phyloP scores from a whole-genome alignment of 2,113 vertebrate genomes.

The Ciconia stormi region DNA sequence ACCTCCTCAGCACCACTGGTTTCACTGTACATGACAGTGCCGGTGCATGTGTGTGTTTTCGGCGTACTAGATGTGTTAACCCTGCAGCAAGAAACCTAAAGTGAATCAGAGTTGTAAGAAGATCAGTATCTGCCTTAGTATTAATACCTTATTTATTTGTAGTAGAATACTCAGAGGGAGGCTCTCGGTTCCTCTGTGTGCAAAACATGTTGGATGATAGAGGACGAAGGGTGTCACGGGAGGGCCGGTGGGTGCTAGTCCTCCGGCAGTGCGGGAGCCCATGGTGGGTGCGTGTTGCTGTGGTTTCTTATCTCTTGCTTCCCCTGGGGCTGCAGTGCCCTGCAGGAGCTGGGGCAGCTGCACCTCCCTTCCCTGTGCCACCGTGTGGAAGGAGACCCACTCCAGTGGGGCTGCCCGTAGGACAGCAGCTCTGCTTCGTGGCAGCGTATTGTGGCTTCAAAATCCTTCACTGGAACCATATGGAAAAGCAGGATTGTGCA shows the following conservation, averaged over 20 bases:
- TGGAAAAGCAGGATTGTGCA: not conserved
- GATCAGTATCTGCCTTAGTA: not conserved
- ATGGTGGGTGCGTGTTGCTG: not conserved
- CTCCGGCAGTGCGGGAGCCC: not conserved
- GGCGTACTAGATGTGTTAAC: not conserved
- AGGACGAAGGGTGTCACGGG: fast-evolving
- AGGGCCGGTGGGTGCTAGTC: not conserved
- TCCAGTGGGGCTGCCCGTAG: not conserved
- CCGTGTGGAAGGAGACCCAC: not conserved
- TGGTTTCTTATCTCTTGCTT: not conserved
- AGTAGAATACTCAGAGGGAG: not conserved
- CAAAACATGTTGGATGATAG: not conserved
- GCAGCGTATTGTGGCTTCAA: not conserved
- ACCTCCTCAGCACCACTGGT: not conserved
- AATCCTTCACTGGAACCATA: not conserved
- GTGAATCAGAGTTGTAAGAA: not conserved
- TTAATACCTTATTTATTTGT: constrained; percentile 10
- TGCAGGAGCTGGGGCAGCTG: not conserved
- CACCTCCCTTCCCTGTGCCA: not conserved
- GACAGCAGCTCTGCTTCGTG: not conserved
- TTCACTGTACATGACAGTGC: not conserved
- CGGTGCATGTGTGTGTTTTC: not conserved
- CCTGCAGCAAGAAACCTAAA: not conserved
- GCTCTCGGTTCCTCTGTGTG: not conserved
- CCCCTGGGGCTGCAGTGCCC: not conserved